phyloP scores from a whole-genome alignment of 2,888 invertebrate genomes.

The Athrips mouffetella region DNA sequence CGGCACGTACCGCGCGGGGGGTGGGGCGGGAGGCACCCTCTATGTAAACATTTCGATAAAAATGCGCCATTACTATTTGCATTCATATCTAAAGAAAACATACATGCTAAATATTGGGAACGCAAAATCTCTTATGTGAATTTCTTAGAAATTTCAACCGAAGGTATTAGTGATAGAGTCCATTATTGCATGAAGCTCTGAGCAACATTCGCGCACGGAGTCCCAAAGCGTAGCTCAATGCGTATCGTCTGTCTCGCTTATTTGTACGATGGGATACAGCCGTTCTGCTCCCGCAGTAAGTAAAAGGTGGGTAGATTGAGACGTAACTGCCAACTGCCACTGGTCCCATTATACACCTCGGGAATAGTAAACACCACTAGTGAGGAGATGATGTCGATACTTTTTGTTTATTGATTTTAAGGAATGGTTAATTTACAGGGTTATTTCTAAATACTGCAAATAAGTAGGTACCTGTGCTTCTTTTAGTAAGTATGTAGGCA shows the following conservation, averaged over 20 bases:
- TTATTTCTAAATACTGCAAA: no score
- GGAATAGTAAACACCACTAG: conserved; percentile 60
- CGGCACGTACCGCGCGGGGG: conserved; percentile 26
- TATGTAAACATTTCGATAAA: conserved; percentile 76
- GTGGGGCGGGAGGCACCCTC: conserved; percentile 44
- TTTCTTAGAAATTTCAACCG: conserved; percentile 28
- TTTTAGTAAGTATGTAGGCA: no score
- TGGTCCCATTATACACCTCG: conserved; percentile 71
- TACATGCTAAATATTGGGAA: conserved; percentile 72
- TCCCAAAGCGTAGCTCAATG: conserved; percentile 61
- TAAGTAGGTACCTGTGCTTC: no score
- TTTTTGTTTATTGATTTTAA: not conserved
- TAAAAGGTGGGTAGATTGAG: conserved; percentile 76
- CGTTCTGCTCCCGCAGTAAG: conserved; percentile 55
- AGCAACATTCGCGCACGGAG: conserved; percentile 43
- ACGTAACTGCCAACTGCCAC: conserved; percentile 76
- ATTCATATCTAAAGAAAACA: conserved; percentile 78
- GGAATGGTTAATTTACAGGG: no score
- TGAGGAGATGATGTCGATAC: conserved; percentile 22
- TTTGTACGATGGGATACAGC: conserved; percentile 16
- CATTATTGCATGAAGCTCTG: conserved; percentile 7
- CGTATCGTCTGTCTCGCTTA: conserved; percentile 44
- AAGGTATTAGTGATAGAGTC: conserved; percentile 20
- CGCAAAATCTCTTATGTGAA: conserved; percentile 38
- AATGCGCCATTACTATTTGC: conserved; percentile 78